Conservation (phyloP, 2,797 vertebrate species). For the Trachops cirrhosus region DNA sequence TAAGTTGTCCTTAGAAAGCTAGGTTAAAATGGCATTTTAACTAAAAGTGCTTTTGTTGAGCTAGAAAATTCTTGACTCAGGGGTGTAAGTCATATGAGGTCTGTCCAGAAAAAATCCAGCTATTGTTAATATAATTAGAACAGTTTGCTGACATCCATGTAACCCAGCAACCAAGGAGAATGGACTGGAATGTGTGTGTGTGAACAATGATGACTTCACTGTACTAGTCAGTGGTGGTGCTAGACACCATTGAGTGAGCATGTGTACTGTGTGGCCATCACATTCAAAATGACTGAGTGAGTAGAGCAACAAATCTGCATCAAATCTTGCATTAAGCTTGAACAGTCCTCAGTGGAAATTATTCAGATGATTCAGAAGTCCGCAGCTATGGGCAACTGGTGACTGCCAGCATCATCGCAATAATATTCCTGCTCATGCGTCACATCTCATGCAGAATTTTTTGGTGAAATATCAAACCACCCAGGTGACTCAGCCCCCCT, state of each 20-base stretch:
- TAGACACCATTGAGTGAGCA: not conserved
- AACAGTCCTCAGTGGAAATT: not conserved
- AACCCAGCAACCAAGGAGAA: not conserved
- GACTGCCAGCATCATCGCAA: not conserved
- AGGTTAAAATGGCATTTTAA: constrained; percentile 72
- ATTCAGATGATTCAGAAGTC: not conserved
- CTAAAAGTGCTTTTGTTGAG: constrained; percentile 75
- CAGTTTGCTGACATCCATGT: not conserved
- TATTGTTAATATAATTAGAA: not conserved
- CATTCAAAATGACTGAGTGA: not conserved
- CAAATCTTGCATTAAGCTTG: not conserved
- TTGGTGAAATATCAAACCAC: not conserved
- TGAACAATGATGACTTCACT: not conserved
- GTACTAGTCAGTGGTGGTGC: not conserved
- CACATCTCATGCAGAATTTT: not conserved
- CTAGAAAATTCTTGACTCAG: constrained; percentile 53
- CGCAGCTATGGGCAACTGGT: not conserved
- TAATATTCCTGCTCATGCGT: not conserved
- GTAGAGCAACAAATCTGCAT: not conserved
- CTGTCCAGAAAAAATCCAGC: not conserved
- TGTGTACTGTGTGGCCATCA: not conserved
- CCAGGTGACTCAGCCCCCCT: not conserved
- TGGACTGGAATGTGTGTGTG: not conserved
- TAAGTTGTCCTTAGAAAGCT: constrained; percentile 70
- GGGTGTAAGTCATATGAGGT: constrained; percentile 25